A percentile compares a stretch with the other conserved stretches of the same genome.
Evolutionary conservation across 1,140 invertebrate species (phyloP).

Genomic region (Eubasilissa regina): DNA sequence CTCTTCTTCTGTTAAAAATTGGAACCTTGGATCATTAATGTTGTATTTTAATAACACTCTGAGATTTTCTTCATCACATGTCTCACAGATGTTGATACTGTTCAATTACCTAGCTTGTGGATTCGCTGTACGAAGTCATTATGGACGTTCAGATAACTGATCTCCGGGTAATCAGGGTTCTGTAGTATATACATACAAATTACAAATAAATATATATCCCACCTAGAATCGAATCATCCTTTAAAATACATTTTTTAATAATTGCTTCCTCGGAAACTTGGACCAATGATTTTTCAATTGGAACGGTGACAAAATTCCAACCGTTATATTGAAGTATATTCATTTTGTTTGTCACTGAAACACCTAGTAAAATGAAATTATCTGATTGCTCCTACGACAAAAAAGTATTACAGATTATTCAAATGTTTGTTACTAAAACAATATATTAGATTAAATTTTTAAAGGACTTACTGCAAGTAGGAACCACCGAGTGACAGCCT

Average conservation of each 20-base stretch:
- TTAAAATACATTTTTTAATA: slow-evolving; percentile 43
- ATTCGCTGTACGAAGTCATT: too few species aligned
- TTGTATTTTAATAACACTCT: neutral
- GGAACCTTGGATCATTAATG: neutral
- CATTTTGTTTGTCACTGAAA: slow-evolving; percentile 59
- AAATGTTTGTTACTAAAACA: neutral
- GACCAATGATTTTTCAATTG: slow-evolving; percentile 26
- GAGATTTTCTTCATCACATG: too few species aligned
- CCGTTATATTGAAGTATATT: slow-evolving; percentile 65
- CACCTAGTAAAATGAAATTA: slow-evolving; percentile 61
- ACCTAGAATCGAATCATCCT: slow-evolving; percentile 47
- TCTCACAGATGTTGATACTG: too few species aligned
- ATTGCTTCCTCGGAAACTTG: neutral
- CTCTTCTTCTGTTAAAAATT: too few species aligned
- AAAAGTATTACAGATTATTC: neutral
- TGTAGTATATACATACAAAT: neutral
- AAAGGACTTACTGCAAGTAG: slow-evolving; percentile 60
- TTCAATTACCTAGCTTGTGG: too few species aligned
- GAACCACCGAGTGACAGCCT: slow-evolving; percentile 61
- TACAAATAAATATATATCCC: neutral
- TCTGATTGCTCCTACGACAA: slow-evolving; percentile 36
- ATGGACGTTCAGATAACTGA: too few species aligned
- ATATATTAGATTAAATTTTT: slow-evolving; percentile 21
- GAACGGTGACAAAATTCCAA: slow-evolving; percentile 63
- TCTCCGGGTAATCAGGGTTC: too few species aligned